Evolutionary conservation across 2,797 vertebrate species (phyloP).

Genomic region (Malacoraja senta): DNA sequence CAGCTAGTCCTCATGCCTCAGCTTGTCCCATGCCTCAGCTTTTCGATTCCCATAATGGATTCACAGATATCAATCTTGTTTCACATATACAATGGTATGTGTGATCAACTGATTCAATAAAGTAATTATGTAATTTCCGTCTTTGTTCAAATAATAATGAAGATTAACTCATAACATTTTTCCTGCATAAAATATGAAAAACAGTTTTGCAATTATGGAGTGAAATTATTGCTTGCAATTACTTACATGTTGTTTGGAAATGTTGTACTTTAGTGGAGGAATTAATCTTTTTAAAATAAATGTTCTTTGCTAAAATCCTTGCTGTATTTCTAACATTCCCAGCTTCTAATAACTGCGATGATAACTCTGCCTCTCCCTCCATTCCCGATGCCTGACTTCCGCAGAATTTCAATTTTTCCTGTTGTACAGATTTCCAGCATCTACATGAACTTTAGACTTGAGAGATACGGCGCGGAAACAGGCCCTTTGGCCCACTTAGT

Average conservation of each 20-base stretch:
- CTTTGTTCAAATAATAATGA: slow-evolving; percentile 5
- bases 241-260: neutral
- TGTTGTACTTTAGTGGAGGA: neutral
- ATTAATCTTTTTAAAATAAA: slow-evolving; percentile 15
- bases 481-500: too few relatives aligned
- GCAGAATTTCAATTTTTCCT: too few relatives aligned
- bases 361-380: too few relatives aligned
- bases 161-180: neutral
- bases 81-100: neutral
- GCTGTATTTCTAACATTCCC: too few relatives aligned
- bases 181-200: neutral
- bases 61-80: neutral
- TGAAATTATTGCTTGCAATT: neutral
- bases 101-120: neutral
- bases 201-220: neutral
- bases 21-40: neutral
- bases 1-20: too few relatives aligned
- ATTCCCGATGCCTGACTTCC: too few relatives aligned
- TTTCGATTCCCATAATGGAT: neutral
- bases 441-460: too few relatives aligned
- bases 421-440: too few relatives aligned
- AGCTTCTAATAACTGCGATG: too few relatives aligned
- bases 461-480: too few relatives aligned
- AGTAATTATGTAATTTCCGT: neutral
- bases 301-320: neutral